Evolutionary conservation across 2,888 invertebrate species (phyloP).

Genomic region (Chelonus formosanus): DNA sequence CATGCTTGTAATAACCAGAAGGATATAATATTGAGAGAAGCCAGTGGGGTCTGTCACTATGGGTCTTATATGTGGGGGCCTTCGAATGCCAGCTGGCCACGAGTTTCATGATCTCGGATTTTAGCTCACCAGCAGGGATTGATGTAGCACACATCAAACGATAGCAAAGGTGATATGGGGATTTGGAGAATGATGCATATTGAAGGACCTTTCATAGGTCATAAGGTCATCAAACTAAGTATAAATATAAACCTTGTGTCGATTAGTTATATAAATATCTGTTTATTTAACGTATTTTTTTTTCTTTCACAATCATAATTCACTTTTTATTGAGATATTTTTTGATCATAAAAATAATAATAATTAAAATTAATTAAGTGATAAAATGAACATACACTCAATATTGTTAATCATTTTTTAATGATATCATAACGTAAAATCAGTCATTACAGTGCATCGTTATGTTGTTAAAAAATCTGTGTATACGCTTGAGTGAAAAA

Average conservation of each 20-base stretch:
- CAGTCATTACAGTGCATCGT: too few relatives aligned
- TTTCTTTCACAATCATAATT: too few relatives aligned
- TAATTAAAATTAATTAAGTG: too few relatives aligned
- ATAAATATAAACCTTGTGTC: too few relatives aligned
- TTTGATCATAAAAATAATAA: too few relatives aligned
- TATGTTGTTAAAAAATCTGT: constrained; percentile 13
- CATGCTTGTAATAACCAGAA: not conserved
- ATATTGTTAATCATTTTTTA: constrained; percentile 11
- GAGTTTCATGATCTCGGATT: constrained; percentile 32
- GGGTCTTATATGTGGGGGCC: constrained; percentile 33
- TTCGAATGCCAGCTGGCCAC: constrained; percentile 40
- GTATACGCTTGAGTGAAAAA: constrained; percentile 35
- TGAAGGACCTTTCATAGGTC: constrained; percentile 10
- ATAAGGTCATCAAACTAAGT: not conserved
- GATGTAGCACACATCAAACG: constrained; percentile 14
- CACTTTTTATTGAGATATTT: too few relatives aligned
- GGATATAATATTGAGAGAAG: constrained; percentile 9
- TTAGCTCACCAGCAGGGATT: constrained; percentile 28
- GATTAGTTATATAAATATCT: too few relatives aligned
- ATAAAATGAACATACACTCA: too few relatives aligned
- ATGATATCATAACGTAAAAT: constrained; percentile 25
- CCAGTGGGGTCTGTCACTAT: constrained; percentile 30
- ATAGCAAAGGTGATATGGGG: not conserved
- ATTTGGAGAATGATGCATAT: constrained; percentile 5
- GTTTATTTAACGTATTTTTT: too few relatives aligned